Conservation (phyloP, 2,113 vertebrate species). For the Fukomys damarensis region DNA sequence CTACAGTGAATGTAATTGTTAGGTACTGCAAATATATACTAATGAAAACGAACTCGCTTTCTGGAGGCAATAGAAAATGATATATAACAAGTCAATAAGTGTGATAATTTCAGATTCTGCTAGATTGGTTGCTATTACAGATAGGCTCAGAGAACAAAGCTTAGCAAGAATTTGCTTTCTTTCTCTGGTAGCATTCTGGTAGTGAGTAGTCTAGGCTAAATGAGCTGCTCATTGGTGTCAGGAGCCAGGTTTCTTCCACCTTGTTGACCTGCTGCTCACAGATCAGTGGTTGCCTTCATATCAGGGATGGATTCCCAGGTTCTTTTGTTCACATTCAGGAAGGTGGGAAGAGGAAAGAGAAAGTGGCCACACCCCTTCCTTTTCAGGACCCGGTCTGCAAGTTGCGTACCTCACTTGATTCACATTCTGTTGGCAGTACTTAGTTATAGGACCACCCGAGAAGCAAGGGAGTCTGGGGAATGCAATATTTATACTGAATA, state of each 20-base stretch:
- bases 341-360: not conserved
- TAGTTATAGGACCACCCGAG: not conserved
- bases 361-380: not conserved
- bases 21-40: not conserved
- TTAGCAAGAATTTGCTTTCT: slow-evolving; percentile 12
- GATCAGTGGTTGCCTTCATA: not conserved
- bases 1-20: not conserved
- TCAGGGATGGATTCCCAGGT: not conserved
- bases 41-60: not conserved
- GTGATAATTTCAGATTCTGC: not conserved
- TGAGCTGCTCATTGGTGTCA: not conserved
- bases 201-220: not conserved
- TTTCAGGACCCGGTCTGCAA: not conserved
- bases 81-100: not conserved
- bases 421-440: not conserved
- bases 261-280: not conserved
- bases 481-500: not conserved
- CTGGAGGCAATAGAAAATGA: not conserved
- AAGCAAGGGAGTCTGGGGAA: slow-evolving; percentile 30
- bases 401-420: not conserved
- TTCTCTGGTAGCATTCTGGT: not conserved
- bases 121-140: slow-evolving; percentile 9
- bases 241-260: not conserved
- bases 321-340: not conserved
- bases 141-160: not conserved